Evolutionary conservation across 2,113 vertebrate species (phyloP).

Genomic region (Rhineura floridana): DNA sequence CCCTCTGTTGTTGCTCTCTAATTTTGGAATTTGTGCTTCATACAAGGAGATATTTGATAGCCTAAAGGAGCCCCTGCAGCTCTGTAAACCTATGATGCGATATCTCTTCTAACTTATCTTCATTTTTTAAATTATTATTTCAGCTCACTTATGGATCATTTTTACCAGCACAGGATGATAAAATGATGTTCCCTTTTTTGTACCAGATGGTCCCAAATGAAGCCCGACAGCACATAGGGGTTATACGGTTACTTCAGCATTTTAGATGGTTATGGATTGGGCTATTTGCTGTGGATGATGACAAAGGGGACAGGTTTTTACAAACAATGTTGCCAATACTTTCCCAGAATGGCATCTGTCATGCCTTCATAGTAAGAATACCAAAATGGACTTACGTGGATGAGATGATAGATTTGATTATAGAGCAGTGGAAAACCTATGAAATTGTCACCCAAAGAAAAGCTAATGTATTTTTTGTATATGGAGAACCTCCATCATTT

Average conservation of each 20-base stretch:
- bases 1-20: too few relatives aligned
- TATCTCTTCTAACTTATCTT: neutral
- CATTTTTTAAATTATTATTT: too few relatives aligned
- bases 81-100: too few relatives aligned
- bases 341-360: neutral
- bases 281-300: neutral
- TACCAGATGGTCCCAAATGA: conserved; percentile 12
- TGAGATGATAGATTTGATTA: neutral
- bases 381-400: neutral
- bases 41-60: too few relatives aligned
- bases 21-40: neutral
- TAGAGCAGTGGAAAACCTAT: neutral
- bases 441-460: neutral
- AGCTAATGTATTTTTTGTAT: neutral
- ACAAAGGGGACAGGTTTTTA: neutral
- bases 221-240: neutral
- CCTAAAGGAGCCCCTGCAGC: neutral
- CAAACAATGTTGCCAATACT: neutral
- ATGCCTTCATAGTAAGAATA: neutral
- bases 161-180: neutral
- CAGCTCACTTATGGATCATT: conserved; percentile 1
- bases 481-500: neutral
- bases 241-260: neutral
- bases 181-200: neutral
- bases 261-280: conserved; percentile 16